Conservation (phyloP, 2,113 vertebrate genomes). For the Anthoscopus minutus region DNA sequence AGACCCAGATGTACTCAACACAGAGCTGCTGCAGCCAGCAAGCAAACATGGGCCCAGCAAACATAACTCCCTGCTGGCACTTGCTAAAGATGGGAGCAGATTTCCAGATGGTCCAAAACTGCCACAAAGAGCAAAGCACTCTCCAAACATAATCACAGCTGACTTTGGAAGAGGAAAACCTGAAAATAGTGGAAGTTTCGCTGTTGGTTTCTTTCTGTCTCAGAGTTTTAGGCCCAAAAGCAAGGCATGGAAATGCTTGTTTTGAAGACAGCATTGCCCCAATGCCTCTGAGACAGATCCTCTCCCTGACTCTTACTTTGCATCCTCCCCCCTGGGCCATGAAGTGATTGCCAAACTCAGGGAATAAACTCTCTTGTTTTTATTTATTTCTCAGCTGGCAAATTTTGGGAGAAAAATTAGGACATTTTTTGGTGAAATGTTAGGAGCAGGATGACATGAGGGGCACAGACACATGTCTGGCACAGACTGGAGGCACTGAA, state of each 20-base stretch:
- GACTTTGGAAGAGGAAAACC: constrained; percentile 42
- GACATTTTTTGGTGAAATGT: background rate
- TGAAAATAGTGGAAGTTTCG: background rate
- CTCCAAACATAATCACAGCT: constrained; percentile 13
- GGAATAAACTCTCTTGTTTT: background rate
- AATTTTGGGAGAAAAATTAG: background rate
- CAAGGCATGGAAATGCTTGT: background rate
- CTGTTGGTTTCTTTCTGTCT: background rate
- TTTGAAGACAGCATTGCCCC: background rate
- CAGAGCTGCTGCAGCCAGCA: background rate
- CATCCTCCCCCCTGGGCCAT: background rate
- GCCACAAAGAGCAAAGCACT: constrained; percentile 15
- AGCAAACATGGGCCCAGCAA: background rate
- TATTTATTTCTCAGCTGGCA: background rate
- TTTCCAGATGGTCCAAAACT: constrained; percentile 60
- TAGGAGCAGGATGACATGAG: background rate
- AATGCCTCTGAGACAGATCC: background rate
- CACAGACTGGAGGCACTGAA: background rate
- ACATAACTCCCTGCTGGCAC: background rate
- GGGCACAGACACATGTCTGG: background rate
- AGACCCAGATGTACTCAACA: background rate
- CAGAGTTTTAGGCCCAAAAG: background rate
- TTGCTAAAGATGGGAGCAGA: background rate
- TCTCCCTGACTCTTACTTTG: background rate
- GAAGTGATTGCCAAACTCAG: background rate